Conservation (phyloP, 2,888 invertebrate genomes). For the Chrysolina haemoptera region DNA sequence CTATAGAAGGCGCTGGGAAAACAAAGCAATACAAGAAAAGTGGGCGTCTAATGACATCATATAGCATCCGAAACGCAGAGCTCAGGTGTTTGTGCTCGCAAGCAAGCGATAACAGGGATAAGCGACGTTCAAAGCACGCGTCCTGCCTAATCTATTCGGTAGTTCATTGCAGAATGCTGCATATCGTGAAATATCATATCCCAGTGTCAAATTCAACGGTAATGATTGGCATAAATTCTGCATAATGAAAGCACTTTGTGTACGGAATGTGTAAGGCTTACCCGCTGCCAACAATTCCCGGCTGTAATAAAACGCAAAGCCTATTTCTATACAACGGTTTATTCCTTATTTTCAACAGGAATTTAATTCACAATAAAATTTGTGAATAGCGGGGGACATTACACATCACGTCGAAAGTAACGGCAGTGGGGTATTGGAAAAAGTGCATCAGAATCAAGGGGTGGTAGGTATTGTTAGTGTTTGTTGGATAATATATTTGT, state of each 20-base stretch:
- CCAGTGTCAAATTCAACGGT: conserved; percentile 69
- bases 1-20: conserved; percentile 20
- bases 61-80: conserved; percentile 59
- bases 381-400: conserved; percentile 15
- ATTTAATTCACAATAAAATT: conserved; percentile 45
- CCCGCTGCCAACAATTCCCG: conserved; percentile 54
- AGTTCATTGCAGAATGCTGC: conserved; percentile 66
- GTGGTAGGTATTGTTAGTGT: background rate
- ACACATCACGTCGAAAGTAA: conserved; percentile 14
- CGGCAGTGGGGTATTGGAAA: conserved; percentile 5
- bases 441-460: conserved; percentile 6
- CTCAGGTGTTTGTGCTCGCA: conserved; percentile 69
- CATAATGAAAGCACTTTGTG: conserved; percentile 68
- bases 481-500: no score
- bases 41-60: conserved; percentile 62
- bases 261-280: conserved; percentile 57
- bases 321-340: conserved; percentile 45
- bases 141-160: conserved; percentile 65
- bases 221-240: conserved; percentile 71
- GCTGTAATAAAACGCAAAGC: conserved; percentile 61
- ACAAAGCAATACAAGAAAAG: conserved; percentile 44
- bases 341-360: conserved; percentile 48
- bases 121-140: conserved; percentile 62
- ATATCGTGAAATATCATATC: conserved; percentile 69
- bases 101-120: conserved; percentile 70